These are phyloP conservation scores for Microcaecilia unicolor DNA, from an alignment of 2,797 vertebrate species.

Conservation along the genomic window DNA sequence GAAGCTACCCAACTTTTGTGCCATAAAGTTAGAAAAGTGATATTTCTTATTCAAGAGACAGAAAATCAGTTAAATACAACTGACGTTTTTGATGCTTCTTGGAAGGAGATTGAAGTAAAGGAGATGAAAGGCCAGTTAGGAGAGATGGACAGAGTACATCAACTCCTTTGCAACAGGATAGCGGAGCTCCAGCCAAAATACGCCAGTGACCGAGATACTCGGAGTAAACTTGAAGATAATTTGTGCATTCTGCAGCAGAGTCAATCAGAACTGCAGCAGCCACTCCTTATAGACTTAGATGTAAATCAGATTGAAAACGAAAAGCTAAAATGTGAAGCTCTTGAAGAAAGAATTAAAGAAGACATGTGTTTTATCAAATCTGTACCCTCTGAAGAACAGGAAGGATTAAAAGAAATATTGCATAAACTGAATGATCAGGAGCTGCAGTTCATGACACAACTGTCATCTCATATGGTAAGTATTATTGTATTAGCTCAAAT, in stretches of 20 bases:
- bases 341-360: constrained; percentile 56
- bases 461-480: constrained; percentile 67
- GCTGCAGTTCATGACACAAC: constrained; percentile 40
- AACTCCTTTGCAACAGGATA: constrained; percentile 29
- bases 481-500: constrained; percentile 2
- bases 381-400: constrained; percentile 30
- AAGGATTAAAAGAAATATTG: constrained; percentile 26
- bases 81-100: constrained; percentile 14
- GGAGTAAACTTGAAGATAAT: constrained; percentile 26
- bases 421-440: constrained; percentile 44
- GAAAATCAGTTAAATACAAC: constrained; percentile 33
- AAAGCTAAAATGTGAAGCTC: constrained; percentile 44
- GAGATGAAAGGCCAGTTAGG: constrained; percentile 29
- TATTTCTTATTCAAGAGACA: constrained; percentile 23
- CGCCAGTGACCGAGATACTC: constrained; percentile 15
- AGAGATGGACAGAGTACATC: constrained; percentile 24
- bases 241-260: constrained; percentile 34
- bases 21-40: constrained; percentile 36
- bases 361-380: constrained; percentile 51
- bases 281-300: constrained; percentile 41
- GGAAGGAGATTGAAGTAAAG: constrained; percentile 36
- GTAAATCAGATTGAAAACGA: constrained; percentile 44
- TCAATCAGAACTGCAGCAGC: constrained; percentile 47
- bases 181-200: constrained; percentile 11
- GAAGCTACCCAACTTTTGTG: constrained; percentile 32